A percentile compares a stretch with the other conserved stretches of the same genome.
Evolutionary conservation across 2,888 invertebrate genomes (phyloP).

Genomic region (Baronia brevicornis): DNA sequence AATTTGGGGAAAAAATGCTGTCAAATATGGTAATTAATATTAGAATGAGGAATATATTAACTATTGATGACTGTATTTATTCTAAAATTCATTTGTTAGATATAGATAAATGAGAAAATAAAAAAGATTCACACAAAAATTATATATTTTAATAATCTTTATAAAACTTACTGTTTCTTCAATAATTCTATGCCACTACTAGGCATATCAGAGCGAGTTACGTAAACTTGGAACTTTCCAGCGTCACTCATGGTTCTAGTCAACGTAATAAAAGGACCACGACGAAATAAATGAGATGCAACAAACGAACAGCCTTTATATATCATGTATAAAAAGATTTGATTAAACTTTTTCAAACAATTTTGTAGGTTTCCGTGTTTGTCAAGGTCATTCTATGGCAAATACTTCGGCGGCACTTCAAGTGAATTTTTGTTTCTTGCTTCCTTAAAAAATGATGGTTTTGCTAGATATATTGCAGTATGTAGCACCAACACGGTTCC

Average conservation of each 20-base stretch:
- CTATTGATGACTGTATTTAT: too few species aligned
- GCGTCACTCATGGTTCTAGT: conserved; percentile 46
- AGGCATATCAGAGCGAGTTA: conserved; percentile 80
- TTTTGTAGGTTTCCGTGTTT: conserved; percentile 27
- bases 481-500: conserved; percentile 57
- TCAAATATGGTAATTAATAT: too few species aligned
- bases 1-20: too few species aligned
- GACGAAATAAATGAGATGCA: conserved; percentile 29
- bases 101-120: too few species aligned
- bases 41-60: too few species aligned
- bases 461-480: conserved; percentile 53
- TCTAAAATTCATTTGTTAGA: too few species aligned
- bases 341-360: conserved; percentile 20
- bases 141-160: conserved; percentile 1
- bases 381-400: conserved; percentile 43
- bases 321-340: conserved; percentile 38
- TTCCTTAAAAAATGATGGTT: conserved; percentile 61
- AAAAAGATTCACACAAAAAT: too few species aligned
- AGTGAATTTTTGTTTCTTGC: conserved; percentile 31
- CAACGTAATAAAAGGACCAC: conserved; percentile 20
- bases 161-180: conserved; percentile 73
- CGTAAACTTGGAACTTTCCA: conserved; percentile 72
- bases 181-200: conserved; percentile 75
- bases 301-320: conserved; percentile 36
- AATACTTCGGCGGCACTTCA: conserved; percentile 48